Conservation (phyloP, 2,113 vertebrate species). For the Myanophis thanlyinensis region DNA sequence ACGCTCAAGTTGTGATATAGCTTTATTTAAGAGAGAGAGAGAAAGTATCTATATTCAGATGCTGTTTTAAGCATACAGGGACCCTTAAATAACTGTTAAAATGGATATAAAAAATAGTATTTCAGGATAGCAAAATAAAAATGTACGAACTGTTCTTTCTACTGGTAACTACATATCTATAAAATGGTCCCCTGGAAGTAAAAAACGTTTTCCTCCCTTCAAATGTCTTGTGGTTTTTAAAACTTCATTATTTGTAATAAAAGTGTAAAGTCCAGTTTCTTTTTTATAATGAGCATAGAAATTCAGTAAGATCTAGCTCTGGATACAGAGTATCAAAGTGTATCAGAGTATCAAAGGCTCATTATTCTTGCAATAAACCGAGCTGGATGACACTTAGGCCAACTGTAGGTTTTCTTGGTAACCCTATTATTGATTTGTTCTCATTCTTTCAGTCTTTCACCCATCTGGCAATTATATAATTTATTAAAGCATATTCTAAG, state of each 20-base stretch:
- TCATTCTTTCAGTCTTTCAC: not conserved
- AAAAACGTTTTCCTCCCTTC: not conserved
- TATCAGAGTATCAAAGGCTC: too few relatives aligned
- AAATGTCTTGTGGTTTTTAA: conserved; percentile 27
- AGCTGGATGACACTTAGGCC: not conserved
- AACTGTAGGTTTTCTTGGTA: not conserved
- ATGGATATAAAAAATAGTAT: conserved; percentile 68
- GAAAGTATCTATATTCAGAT: conserved; percentile 78
- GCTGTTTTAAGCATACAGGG: conserved; percentile 71
- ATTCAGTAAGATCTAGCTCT: not conserved
- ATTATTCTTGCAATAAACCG: not conserved
- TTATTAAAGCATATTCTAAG: not conserved
- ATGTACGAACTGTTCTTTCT: conserved; percentile 57
- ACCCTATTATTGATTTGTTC: not conserved
- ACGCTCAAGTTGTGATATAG: conserved; percentile 67
- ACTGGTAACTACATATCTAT: conserved; percentile 57
- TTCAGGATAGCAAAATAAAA: conserved; percentile 57
- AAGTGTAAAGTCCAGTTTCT: not conserved
- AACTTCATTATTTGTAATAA: conserved; percentile 38
- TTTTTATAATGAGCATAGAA: conserved; percentile 2
- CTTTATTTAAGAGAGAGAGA: conserved; percentile 38
- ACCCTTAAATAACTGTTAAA: conserved; percentile 82
- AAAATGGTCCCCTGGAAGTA: conserved; percentile 45
- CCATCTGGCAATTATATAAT: not conserved
- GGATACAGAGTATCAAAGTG: fast-evolving